A percentile compares a stretch with the other conserved stretches of the same genome.
Evolutionary conservation across 1,140 invertebrate genomes (phyloP).

Genomic region (Trichonephila clavipes): DNA sequence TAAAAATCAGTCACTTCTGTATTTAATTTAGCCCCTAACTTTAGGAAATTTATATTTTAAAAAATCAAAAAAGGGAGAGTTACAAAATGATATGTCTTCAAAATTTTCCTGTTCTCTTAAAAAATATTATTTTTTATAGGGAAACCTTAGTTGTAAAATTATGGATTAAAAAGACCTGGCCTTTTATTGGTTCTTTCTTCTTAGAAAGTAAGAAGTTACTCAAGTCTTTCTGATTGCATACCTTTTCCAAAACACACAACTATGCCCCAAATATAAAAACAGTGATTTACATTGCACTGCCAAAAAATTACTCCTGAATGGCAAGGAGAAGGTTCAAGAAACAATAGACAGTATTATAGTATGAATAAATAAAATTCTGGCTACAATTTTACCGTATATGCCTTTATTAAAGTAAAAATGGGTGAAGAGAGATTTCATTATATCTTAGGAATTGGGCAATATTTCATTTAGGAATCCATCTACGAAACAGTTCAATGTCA

Average conservation of each 20-base stretch:
- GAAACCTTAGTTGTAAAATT: too few species aligned
- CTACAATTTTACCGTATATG: neutral
- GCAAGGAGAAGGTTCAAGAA: neutral
- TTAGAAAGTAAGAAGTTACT: too few species aligned
- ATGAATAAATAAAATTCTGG: neutral
- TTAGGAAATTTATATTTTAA: too few species aligned
- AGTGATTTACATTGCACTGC: neutral
- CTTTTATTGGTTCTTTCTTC: too few species aligned
- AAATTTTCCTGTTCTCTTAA: too few species aligned
- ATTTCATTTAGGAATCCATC: neutral
- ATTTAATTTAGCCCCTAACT: too few species aligned
- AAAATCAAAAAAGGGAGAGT: too few species aligned
- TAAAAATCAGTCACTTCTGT: too few species aligned
- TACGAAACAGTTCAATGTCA: too few species aligned
- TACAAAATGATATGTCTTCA: too few species aligned
- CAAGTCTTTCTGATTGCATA: neutral
- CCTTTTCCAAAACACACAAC: neutral
- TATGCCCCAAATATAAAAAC: conserved; percentile 1
- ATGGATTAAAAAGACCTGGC: too few species aligned
- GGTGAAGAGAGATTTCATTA: neutral
- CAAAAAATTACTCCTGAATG: neutral
- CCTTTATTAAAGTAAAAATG: neutral
- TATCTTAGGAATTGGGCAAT: neutral
- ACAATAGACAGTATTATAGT: neutral
- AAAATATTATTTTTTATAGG: too few species aligned